phyloP scores from a whole-genome alignment of 2,888 invertebrate genomes.

The Meganola albula region DNA sequence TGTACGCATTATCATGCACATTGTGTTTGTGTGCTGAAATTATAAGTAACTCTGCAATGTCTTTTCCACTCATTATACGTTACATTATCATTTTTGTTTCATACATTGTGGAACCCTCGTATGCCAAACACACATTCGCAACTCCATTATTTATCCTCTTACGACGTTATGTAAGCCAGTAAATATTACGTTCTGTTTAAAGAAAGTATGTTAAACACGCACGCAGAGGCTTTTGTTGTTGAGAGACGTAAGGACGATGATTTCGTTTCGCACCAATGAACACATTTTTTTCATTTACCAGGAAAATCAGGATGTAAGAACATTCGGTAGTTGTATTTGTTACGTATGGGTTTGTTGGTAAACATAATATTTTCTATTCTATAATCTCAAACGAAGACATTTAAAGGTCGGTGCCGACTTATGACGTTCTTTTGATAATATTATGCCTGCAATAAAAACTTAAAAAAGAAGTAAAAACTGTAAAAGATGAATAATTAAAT shows the following conservation, averaged over 20 bases:
- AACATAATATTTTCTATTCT: too few relatives aligned
- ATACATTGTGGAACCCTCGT: slow-evolving; percentile 37
- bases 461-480: too few relatives aligned
- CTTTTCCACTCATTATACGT: slow-evolving; percentile 32
- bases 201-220: slow-evolving; percentile 66
- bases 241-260: slow-evolving; percentile 62
- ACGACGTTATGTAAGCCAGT: slow-evolving; percentile 54
- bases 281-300: slow-evolving; percentile 62
- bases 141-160: slow-evolving; percentile 60
- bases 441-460: too few relatives aligned
- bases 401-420: too few relatives aligned
- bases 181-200: slow-evolving; percentile 58
- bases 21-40: too few relatives aligned
- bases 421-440: too few relatives aligned
- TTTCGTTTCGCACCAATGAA: slow-evolving; percentile 65
- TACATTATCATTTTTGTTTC: slow-evolving; percentile 46
- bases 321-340: too few relatives aligned
- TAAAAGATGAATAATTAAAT: too few relatives aligned
- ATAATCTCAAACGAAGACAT: too few relatives aligned
- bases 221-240: slow-evolving; percentile 58
- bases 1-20: too few relatives aligned
- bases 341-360: too few relatives aligned
- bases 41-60: too few relatives aligned
- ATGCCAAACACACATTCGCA: slow-evolving; percentile 50
- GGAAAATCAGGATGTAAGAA: slow-evolving; percentile 54